Conservation (phyloP, 1,140 invertebrate genomes). For the Pseudobourletiella spinata region DNA sequence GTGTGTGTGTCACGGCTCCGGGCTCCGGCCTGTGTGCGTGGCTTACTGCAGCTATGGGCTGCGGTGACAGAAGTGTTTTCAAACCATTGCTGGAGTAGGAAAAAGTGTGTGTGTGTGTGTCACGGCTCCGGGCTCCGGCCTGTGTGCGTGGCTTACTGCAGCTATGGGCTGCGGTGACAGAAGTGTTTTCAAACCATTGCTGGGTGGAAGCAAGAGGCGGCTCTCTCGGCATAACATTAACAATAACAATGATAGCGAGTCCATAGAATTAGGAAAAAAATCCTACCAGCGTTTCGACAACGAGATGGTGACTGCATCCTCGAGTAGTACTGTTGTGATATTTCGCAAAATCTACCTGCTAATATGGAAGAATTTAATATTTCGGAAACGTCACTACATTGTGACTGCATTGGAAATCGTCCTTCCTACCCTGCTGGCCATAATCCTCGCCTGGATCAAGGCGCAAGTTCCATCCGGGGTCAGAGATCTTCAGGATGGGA, state of each 20-base stretch:
- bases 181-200: neutral
- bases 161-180: neutral
- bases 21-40: neutral
- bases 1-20: no score
- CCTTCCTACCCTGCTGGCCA: conserved; percentile 27
- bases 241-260: neutral
- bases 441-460: conserved; percentile 18
- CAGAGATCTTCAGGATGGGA: neutral
- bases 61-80: neutral
- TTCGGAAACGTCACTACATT: conserved; percentile 30
- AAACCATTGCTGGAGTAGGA: neutral
- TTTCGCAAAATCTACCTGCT: conserved; percentile 21
- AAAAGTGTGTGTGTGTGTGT: neutral
- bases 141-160: neutral
- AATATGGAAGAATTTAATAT: conserved; percentile 31
- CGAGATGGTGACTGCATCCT: neutral
- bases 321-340: neutral
- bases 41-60: neutral
- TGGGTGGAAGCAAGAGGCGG: neutral
- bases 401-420: conserved; percentile 32
- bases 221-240: neutral
- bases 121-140: no score
- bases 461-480: neutral
- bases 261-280: neutral
- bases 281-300: neutral